These are phyloP conservation scores for Agonopterix subpropinquella DNA, from an alignment of 2,888 invertebrate genomes.

Conservation along the genomic window DNA sequence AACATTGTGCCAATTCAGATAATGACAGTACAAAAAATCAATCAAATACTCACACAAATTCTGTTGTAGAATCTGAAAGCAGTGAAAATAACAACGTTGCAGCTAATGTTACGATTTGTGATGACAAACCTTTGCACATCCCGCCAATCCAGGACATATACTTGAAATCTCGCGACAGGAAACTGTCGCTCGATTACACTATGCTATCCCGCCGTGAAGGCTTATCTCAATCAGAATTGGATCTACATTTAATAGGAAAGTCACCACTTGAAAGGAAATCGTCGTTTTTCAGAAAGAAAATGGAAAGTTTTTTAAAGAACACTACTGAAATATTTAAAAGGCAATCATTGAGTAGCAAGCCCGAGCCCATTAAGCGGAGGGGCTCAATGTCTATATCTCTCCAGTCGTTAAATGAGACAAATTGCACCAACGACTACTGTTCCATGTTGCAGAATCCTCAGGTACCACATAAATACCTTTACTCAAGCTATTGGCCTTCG, in stretches of 20 bases:
- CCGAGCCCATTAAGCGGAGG: constrained; percentile 31
- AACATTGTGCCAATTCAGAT: neutral
- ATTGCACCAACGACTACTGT: constrained; percentile 18
- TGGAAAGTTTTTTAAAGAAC: constrained; percentile 64
- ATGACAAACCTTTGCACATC: too few relatives aligned
- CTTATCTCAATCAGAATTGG: constrained; percentile 60
- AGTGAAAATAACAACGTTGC: neutral
- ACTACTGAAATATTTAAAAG: constrained; percentile 61
- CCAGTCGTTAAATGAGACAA: constrained; percentile 49
- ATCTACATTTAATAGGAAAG: constrained; percentile 60
- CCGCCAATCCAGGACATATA: neutral
- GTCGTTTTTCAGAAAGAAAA: constrained; percentile 63
- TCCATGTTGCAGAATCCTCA: constrained; percentile 2
- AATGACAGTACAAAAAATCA: neutral
- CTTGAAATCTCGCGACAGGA: constrained; percentile 27
- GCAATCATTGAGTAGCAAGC: constrained; percentile 35
- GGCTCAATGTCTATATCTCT: constrained; percentile 58
- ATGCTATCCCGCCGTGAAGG: constrained; percentile 46
- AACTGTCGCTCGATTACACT: constrained; percentile 58
- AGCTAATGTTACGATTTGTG: too few relatives aligned
- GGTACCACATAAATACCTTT: neutral
- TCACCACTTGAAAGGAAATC: constrained; percentile 61
- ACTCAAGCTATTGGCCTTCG: too few relatives aligned
- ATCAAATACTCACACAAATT: neutral
- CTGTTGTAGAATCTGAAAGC: neutral